phyloP scores from a whole-genome alignment of 2,113 vertebrate species.

The Ginglymostoma cirratum region DNA sequence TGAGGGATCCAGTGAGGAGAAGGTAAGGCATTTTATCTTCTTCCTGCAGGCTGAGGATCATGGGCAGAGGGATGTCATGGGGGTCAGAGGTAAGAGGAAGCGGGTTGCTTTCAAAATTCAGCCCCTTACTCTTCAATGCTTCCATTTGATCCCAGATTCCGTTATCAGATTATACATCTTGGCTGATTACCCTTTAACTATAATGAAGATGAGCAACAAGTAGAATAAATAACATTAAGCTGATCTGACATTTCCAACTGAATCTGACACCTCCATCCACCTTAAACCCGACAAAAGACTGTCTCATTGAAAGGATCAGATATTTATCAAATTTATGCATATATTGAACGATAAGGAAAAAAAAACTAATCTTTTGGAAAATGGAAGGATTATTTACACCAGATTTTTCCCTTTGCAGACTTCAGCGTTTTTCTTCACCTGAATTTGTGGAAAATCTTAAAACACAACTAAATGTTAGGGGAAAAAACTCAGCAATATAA shows the following conservation, averaged over 20 bases:
- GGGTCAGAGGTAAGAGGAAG: too few relatives aligned
- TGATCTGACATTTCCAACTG: background rate
- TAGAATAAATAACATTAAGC: too few relatives aligned
- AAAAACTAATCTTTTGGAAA: background rate
- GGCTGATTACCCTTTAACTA: too few relatives aligned
- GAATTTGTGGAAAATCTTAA: background rate
- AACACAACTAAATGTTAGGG: background rate
- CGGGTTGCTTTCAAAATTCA: too few relatives aligned
- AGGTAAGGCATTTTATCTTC: too few relatives aligned
- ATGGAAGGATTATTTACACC: background rate
- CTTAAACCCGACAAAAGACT: background rate
- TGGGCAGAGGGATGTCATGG: too few relatives aligned
- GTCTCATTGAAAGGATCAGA: background rate
- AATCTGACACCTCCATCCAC: background rate
- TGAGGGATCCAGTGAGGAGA: too few relatives aligned
- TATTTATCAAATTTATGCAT: background rate
- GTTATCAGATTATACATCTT: background rate
- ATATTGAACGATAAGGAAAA: background rate
- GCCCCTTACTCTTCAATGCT: too few relatives aligned
- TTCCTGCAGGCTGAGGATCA: too few relatives aligned
- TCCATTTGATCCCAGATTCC: too few relatives aligned
- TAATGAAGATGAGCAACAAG: too few relatives aligned
- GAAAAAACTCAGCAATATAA: background rate
- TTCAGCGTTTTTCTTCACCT: background rate
- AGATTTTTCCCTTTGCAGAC: background rate